These are phyloP conservation scores for Tachystola acroxantha DNA, from an alignment of 2,888 invertebrate species.

Conservation along the genomic window DNA sequence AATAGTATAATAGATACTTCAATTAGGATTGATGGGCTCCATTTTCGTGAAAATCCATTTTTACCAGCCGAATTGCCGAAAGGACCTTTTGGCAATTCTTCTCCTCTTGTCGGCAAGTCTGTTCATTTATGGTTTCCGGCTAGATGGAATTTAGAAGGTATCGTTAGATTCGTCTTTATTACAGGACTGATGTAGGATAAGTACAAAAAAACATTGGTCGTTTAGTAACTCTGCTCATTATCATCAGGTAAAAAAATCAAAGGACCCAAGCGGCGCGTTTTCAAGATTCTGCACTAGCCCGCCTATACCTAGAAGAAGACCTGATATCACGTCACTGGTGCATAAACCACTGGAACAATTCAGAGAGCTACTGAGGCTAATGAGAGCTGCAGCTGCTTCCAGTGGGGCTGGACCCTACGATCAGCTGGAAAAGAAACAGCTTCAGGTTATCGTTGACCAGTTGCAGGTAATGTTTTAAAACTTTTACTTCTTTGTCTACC, in stretches of 20 bases:
- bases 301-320: slow-evolving; percentile 87
- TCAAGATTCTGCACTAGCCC: slow-evolving; percentile 89
- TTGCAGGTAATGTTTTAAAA: slow-evolving; percentile 46
- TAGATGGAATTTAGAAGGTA: too few species aligned
- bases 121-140: too few species aligned
- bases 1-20: too few species aligned
- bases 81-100: too few species aligned
- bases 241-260: slow-evolving; percentile 81
- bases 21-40: too few species aligned
- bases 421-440: slow-evolving; percentile 66
- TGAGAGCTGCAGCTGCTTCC: slow-evolving; percentile 61
- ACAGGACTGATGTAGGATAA: too few species aligned
- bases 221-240: too few species aligned
- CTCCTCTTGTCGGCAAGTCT: too few species aligned
- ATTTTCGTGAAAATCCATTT: too few species aligned
- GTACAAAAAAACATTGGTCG: too few species aligned
- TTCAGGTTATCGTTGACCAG: slow-evolving; percentile 68
- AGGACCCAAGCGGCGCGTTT: slow-evolving; percentile 87
- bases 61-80: too few species aligned
- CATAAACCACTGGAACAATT: slow-evolving; percentile 91
- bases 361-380: slow-evolving; percentile 63
- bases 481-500: not conserved
- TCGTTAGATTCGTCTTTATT: too few species aligned
- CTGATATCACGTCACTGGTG: slow-evolving; percentile 90
- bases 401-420: slow-evolving; percentile 62